These are phyloP conservation scores for Melipona quadrifasciata DNA, from an alignment of 1,140 invertebrate species.

Conservation along the genomic window DNA sequence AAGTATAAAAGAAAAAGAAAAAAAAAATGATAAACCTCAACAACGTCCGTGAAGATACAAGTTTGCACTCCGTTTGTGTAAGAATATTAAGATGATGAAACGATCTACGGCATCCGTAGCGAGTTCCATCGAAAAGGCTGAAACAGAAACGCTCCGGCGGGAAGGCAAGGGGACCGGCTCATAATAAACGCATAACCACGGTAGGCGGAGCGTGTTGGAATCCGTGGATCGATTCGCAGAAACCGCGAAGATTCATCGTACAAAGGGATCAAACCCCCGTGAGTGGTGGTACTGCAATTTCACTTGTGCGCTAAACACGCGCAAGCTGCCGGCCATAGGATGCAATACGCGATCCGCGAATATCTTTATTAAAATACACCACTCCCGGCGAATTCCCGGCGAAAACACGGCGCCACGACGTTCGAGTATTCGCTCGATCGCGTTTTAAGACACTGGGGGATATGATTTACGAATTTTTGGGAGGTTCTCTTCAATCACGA, in stretches of 20 bases:
- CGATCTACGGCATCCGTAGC: too few relatives aligned
- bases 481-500: background rate
- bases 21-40: too few relatives aligned
- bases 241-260: constrained; percentile 40
- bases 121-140: background rate
- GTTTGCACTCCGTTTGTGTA: too few relatives aligned
- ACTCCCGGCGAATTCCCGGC: background rate
- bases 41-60: too few relatives aligned
- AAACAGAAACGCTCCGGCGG: background rate
- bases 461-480: background rate
- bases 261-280: constrained; percentile 36
- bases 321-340: background rate
- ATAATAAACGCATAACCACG: constrained; percentile 42
- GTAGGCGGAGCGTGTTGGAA: constrained; percentile 11
- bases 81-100: too few relatives aligned
- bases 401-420: background rate
- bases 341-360: constrained; percentile 13
- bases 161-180: background rate
- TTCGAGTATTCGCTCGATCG: background rate
- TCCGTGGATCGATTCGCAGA: constrained; percentile 7
- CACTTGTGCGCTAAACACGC: background rate
- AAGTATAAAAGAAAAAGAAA: too few relatives aligned
- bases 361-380: constrained; percentile 46
- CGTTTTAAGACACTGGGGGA: background rate
- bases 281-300: constrained; percentile 38